Evolutionary conservation across 2,888 invertebrate genomes (phyloP), one percentile per base, ranked within the genome.

Genomic region (Lithophane semibrunnea): DNA sequence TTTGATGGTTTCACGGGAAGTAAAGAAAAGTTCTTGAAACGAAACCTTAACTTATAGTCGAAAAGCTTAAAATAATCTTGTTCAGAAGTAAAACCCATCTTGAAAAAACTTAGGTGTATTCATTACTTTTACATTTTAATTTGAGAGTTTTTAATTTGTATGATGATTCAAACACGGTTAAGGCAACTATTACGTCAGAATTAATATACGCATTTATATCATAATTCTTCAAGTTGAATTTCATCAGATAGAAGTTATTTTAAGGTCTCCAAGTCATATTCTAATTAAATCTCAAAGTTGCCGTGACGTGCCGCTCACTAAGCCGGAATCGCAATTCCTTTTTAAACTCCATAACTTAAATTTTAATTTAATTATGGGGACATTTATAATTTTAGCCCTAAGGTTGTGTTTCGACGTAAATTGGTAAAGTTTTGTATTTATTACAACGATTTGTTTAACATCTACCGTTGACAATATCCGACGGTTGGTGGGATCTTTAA

Each of bases 381-480:
- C 91, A 92, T 92, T 94, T 94, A 95, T 94, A 94, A 95, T 94
- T 94, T 93, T 92, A 91, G 91, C 92, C 90, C 86, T 88, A 72
- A 86, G 87, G 89, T 93, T 91, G 91, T 88, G 87, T 87, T 88
- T 80, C 82, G 91, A 91, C 92, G 90, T 91, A 94, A 95, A 95
- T 95, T 95, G 94, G 91, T 84, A 92, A 95, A 95, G 94, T 95
- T 96, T 94, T 86, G 92, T 94, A 94, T 95, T 95, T 94, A 96
- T 95, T 90, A 91, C 90, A 89, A 88, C 87, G 91, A 93, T 94
- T 93, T 93, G 92, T 91, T 89, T 86, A 90, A 86, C 90, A 91
- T 92, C 89, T 90, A 90, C 85, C 83, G 90, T 90, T 91, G 91
- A 93, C 91, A 93, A 93, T 93, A 91, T 89, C 86, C 86, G 80